Percentiles rank a stretch among this genome's conserved stretches.
Evolutionary conservation across 2,888 invertebrate species (phyloP).

Genomic region (Sinelater perroti): DNA sequence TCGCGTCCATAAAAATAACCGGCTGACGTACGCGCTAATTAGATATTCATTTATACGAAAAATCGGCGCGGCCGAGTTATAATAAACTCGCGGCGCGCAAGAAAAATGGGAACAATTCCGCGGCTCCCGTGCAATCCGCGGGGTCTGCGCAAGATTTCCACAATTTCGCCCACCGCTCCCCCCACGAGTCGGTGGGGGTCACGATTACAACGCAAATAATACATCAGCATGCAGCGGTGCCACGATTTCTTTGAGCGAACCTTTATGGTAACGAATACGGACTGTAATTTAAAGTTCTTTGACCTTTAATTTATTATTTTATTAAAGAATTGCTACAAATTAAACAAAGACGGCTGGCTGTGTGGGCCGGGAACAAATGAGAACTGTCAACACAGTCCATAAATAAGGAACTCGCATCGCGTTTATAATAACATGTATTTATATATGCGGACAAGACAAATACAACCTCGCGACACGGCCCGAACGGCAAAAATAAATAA

Average conservation of each 20-base stretch:
- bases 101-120: no score
- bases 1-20: no score
- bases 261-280: slow-evolving; percentile 23
- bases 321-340: slow-evolving; percentile 59
- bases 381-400: slow-evolving; percentile 62
- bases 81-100: no score
- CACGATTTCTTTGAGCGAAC: slow-evolving; percentile 13
- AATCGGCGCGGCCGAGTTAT: no score
- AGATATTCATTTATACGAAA: no score
- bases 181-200: no score
- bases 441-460: slow-evolving; percentile 54
- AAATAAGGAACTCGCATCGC: slow-evolving; percentile 58
- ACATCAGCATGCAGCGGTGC: slow-evolving; percentile 7
- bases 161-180: no score
- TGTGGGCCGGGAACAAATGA: slow-evolving; percentile 61
- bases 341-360: slow-evolving; percentile 58
- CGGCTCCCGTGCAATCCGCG: no score
- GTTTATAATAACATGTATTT: slow-evolving; percentile 60
- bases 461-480: slow-evolving; percentile 52
- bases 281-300: slow-evolving; percentile 46
- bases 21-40: no score
- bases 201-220: slow-evolving; percentile 1
- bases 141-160: no score
- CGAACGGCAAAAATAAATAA: slow-evolving; percentile 54
- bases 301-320: slow-evolving; percentile 50